These are phyloP conservation scores for Lynx canadensis DNA, from an alignment of 2,113 vertebrate species.

Conservation along the genomic window DNA sequence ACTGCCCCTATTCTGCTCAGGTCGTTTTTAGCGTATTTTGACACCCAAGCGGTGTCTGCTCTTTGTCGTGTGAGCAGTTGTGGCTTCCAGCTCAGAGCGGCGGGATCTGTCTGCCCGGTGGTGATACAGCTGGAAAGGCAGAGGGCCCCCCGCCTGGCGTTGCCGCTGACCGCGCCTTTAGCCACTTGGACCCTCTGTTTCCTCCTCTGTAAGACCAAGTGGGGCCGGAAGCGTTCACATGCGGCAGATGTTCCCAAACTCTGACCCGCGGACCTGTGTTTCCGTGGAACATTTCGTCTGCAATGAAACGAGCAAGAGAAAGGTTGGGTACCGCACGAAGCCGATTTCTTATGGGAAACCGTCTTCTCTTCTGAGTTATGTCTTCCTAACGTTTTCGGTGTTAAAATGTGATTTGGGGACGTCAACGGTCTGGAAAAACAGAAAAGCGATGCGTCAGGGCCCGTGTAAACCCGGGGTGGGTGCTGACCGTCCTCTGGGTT, in stretches of 20 bases:
- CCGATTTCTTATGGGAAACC: not conserved
- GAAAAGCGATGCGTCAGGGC: too few species aligned
- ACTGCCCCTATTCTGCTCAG: not conserved
- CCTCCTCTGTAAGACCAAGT: not conserved
- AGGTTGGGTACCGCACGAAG: not conserved
- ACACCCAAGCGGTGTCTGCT: not conserved
- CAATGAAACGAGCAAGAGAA: not conserved
- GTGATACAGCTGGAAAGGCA: not conserved
- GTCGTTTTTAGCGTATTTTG: not conserved
- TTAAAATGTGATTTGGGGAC: not conserved
- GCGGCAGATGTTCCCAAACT: not conserved
- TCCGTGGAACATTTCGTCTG: not conserved
- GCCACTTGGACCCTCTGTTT: not conserved
- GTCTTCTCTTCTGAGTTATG: not conserved
- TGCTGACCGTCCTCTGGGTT: too few species aligned
- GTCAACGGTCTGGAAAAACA: not conserved
- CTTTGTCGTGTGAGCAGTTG: fast-evolving
- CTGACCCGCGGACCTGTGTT: not conserved
- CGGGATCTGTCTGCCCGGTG: fast-evolving
- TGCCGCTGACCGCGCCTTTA: not conserved
- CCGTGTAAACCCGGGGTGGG: too few species aligned
- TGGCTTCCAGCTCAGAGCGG: not conserved
- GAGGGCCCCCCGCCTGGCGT: not conserved
- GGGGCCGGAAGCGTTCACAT: fast-evolving
- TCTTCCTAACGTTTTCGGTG: not conserved